Evolutionary conservation across 2,113 vertebrate species (phyloP).

Genomic region (Coreoperca whiteheadi): DNA sequence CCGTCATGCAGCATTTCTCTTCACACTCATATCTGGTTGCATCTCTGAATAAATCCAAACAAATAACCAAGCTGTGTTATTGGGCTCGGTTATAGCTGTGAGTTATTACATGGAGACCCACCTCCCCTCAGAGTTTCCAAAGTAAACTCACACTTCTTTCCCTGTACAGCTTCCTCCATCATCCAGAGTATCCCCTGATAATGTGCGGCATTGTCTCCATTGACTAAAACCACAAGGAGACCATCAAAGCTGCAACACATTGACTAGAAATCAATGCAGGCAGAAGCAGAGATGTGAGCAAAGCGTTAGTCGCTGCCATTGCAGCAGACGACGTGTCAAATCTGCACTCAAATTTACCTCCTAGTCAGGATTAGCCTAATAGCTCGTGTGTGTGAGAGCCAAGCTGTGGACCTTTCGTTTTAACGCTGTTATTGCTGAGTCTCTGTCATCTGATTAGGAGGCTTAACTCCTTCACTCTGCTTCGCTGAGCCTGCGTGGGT

Average conservation of each 20-base stretch:
- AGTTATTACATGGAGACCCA: neutral
- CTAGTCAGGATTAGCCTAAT: conserved; percentile 58
- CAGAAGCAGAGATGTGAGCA: neutral
- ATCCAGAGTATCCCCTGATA: neutral
- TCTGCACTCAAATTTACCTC: conserved; percentile 28
- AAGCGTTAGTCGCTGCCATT: conserved; percentile 8
- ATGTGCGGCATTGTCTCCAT: conserved; percentile 11
- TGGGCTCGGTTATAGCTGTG: neutral
- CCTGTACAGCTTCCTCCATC: neutral
- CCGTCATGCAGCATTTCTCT: conserved; percentile 48
- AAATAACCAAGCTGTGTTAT: conserved; percentile 37
- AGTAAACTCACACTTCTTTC: neutral
- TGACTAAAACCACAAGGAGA: conserved; percentile 8
- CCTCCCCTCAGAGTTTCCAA: conserved; percentile 2
- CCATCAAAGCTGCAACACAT: conserved; percentile 38
- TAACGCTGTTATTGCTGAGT: conserved; percentile 28
- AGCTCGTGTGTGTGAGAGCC: conserved; percentile 34
- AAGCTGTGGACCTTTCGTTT: conserved; percentile 51
- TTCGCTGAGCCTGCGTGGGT: conserved; percentile 28
- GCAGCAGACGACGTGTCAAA: conserved; percentile 38
- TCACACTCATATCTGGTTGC: conserved; percentile 39
- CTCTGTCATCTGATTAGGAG: conserved; percentile 58
- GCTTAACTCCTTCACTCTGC: conserved; percentile 51
- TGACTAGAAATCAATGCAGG: conserved; percentile 38
- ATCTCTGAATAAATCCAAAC: conserved; percentile 51